Conservation (phyloP, 2,888 invertebrate species). For the Panzeria rudis region DNA sequence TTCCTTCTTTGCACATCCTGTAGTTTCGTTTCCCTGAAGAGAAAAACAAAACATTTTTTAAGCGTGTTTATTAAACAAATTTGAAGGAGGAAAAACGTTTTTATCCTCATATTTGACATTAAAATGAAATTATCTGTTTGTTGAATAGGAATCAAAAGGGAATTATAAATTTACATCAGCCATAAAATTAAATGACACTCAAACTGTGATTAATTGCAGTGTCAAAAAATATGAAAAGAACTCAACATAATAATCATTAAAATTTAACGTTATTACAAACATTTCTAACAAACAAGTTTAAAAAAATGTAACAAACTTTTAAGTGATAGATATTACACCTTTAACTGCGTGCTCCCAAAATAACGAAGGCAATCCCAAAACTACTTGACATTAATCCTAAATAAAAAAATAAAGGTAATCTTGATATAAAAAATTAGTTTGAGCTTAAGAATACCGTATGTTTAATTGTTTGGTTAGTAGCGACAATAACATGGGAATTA, state of each 20-base stretch:
- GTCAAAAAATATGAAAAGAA: constrained; percentile 59
- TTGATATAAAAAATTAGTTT: no score
- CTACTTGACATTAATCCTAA: no score
- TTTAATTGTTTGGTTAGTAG: no score
- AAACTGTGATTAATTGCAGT: constrained; percentile 74
- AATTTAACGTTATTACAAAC: constrained; percentile 54
- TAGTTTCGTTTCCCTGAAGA: no score
- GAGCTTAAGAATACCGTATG: no score
- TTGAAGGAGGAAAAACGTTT: background rate
- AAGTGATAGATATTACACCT: background rate
- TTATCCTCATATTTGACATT: constrained; percentile 42
- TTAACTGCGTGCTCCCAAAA: background rate
- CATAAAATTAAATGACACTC: constrained; percentile 74
- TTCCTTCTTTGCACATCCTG: no score
- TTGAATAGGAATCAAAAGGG: background rate
- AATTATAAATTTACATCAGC: constrained; percentile 67
- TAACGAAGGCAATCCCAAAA: background rate
- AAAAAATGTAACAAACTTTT: background rate
- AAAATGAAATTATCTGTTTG: background rate
- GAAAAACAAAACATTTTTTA: no score
- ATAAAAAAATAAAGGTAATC: no score
- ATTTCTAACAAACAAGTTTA: constrained; percentile 10
- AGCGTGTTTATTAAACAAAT: constrained; percentile 22
- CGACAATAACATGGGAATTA: no score
- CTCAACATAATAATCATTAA: constrained; percentile 72